These are phyloP conservation scores for Sialia sialis DNA, from an alignment of 2,113 vertebrate genomes.

Conservation along the genomic window DNA sequence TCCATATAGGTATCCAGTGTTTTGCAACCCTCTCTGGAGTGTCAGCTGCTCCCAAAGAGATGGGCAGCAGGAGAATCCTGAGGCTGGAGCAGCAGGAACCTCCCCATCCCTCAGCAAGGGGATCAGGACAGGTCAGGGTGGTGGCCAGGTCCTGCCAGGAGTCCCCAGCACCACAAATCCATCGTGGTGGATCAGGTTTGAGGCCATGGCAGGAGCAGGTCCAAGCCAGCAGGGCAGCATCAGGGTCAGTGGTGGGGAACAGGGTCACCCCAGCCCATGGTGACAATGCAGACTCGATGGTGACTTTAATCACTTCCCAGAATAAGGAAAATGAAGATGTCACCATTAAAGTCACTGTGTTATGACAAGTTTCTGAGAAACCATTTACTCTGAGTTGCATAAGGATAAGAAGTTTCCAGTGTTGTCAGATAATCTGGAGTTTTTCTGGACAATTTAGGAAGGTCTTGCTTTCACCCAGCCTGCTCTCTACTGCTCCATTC, in stretches of 20 bases:
- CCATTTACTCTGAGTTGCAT: neutral
- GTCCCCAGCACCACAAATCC: neutral
- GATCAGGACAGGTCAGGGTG: neutral
- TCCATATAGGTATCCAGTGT: neutral
- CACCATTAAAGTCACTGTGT: neutral
- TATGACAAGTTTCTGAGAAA: neutral
- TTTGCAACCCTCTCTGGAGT: neutral
- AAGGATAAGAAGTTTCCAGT: neutral
- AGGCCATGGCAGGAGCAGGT: neutral
- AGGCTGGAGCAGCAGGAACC: neutral
- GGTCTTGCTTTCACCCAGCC: neutral
- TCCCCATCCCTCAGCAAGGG: neutral
- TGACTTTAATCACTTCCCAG: neutral
- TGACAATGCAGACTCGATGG: accelerated
- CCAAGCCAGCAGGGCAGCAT: neutral
- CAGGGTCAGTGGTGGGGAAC: neutral
- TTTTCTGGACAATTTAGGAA: neutral
- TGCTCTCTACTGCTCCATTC: neutral
- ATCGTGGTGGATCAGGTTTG: too few relatives aligned
- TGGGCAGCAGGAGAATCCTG: accelerated
- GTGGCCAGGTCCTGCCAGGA: neutral
- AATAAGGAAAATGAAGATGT: neutral
- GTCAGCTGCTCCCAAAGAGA: neutral
- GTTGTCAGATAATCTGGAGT: neutral
- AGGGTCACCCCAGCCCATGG: neutral